Conservation (phyloP, 2,113 vertebrate species). For the Ochotona princeps region DNA sequence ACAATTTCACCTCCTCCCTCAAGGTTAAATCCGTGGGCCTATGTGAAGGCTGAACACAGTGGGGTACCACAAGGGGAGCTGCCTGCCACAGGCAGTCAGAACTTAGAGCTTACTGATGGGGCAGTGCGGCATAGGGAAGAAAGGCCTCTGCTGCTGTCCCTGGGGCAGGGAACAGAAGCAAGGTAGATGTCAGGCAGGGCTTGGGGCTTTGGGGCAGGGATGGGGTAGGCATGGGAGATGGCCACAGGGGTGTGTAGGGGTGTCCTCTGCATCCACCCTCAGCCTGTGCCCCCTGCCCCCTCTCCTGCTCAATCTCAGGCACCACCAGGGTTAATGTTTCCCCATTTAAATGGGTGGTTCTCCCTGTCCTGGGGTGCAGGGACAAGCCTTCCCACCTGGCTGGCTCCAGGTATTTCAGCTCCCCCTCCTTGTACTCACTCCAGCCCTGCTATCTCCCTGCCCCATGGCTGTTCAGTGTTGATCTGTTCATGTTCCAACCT, state of each 20-base stretch:
- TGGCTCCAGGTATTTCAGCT: too few species aligned
- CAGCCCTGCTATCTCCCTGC: neutral
- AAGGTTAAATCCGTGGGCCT: neutral
- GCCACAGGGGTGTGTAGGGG: neutral
- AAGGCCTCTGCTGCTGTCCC: neutral
- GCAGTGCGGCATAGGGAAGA: too few species aligned
- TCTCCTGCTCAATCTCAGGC: neutral
- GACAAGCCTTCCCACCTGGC: too few species aligned
- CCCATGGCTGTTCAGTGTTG: neutral
- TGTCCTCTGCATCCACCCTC: accelerated
- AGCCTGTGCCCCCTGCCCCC: accelerated
- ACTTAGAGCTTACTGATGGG: neutral
- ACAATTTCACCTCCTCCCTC: neutral
- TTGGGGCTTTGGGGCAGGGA: neutral
- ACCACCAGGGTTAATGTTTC: neutral
- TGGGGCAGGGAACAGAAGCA: neutral
- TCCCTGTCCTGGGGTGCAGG: too few species aligned
- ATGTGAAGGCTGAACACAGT: neutral
- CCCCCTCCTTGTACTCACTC: neutral
- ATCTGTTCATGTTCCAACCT: accelerated
- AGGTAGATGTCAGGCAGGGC: neutral
- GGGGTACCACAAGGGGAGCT: neutral
- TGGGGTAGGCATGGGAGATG: accelerated
- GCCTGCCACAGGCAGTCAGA: neutral
- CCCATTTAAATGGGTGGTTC: neutral